A percentile compares a stretch with the other conserved stretches of the same genome.
Conservation (phyloP, 2,888 invertebrate genomes). For the Mylabris sibirica region DNA sequence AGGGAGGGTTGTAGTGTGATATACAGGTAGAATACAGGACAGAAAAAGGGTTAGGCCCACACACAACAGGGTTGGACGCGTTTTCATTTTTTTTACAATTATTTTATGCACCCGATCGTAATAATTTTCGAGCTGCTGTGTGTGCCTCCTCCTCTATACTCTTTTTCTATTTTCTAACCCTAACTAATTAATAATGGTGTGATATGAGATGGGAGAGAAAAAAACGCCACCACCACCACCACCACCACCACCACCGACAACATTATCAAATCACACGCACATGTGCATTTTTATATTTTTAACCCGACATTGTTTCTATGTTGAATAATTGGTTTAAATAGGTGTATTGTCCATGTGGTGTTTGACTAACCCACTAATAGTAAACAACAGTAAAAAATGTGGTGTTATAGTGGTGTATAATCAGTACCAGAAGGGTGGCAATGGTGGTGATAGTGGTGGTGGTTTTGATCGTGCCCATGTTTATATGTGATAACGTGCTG, state of each 20-base stretch:
- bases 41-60: constrained; percentile 51
- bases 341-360: too few species aligned
- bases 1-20: constrained; percentile 42
- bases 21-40: constrained; percentile 16
- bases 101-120: constrained; percentile 13
- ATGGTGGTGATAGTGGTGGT: neutral
- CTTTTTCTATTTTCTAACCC: constrained; percentile 1
- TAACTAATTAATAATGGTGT: constrained; percentile 14
- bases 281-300: constrained; percentile 44
- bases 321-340: constrained; percentile 5
- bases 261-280: constrained; percentile 51
- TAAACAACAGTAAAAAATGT: constrained; percentile 17
- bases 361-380: constrained; percentile 46
- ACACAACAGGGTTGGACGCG: constrained; percentile 31
- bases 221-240: neutral
- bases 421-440: constrained; percentile 53
- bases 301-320: neutral
- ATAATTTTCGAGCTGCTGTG: constrained; percentile 6
- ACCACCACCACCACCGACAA: constrained; percentile 20
- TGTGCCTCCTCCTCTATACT: neutral
- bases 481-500: constrained; percentile 59
- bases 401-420: constrained; percentile 55
- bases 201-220: neutral
- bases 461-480: constrained; percentile 38
- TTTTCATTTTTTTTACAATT: constrained; percentile 13